Percentiles rank a stretch among this genome's conserved stretches.
phyloP scores from a whole-genome alignment of 2,888 invertebrate species.

The Stenichneumon culpator region DNA sequence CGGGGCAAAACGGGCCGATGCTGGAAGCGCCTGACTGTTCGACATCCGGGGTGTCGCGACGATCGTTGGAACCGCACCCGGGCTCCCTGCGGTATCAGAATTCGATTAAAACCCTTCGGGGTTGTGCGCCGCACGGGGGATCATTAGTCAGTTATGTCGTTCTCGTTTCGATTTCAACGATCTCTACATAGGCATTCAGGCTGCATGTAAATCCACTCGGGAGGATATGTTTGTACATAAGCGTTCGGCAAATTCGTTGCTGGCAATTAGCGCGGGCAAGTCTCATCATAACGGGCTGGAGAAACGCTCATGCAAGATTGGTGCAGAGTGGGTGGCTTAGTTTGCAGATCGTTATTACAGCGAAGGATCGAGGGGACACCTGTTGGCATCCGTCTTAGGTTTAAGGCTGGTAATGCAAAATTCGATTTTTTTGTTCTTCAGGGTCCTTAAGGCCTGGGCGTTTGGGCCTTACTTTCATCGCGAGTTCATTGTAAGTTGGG shows the following conservation, averaged over 20 bases:
- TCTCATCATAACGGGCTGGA: slow-evolving; percentile 3
- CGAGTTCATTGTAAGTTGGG: background rate
- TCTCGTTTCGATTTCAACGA: slow-evolving; percentile 7
- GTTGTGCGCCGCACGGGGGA: slow-evolving; percentile 6
- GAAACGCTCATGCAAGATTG: slow-evolving; percentile 4
- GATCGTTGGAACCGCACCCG: slow-evolving; percentile 43
- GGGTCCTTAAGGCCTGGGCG: background rate
- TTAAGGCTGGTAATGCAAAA: background rate
- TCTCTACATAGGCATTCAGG: background rate
- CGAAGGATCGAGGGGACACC: slow-evolving; percentile 21
- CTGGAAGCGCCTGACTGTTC: slow-evolving; percentile 21
- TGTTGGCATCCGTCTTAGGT: slow-evolving; percentile 9
- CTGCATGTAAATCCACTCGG: background rate
- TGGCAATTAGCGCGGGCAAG: slow-evolving; percentile 24
- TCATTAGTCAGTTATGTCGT: slow-evolving; percentile 36
- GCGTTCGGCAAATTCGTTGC: slow-evolving; percentile 8
- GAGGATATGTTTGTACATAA: slow-evolving; percentile 30
- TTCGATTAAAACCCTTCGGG: slow-evolving; percentile 54
- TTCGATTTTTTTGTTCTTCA: background rate
- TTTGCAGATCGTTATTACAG: slow-evolving; percentile 6
- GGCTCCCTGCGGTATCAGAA: slow-evolving; percentile 28
- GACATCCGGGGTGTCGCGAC: slow-evolving; percentile 50
- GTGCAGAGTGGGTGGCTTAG: background rate
- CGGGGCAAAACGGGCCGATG: background rate
- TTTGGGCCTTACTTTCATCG: background rate